Evolutionary conservation across 2,113 vertebrate species (phyloP), one percentile per base, ranked within the genome.

Genomic region (Cyrtonyx montezumae): DNA sequence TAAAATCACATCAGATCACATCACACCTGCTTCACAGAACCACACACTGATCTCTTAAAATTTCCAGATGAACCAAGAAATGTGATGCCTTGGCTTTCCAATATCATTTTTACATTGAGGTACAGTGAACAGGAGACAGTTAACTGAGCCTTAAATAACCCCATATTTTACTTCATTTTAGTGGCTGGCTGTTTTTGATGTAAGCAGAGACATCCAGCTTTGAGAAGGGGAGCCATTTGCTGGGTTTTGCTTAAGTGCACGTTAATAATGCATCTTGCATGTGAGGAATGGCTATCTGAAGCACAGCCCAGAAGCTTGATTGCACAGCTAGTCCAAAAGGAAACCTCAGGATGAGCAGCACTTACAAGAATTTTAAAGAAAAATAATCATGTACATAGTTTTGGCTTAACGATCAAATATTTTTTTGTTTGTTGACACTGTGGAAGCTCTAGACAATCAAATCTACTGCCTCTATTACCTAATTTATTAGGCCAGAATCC

Each of bases 101-200:
- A 32, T 20, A 21, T 6, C 20, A 8, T 17, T 74, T n/a, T 55
- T n/a, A 43, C 16, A 15, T 43, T 7, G 21, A 34, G 42, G 30
- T 25, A 17, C 20, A 25, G 40, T 25, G 13, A 43, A 22, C 40
- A 58, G 55, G 6, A 61, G 22, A 30, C 51, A 53, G 15, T 53
- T 30, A 53, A 91, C 90, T 18, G 43, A 89, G 68, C 80, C 84
- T 79, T 56, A 88, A 95, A 92, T 32, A 90, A 42, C 51, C 87
- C 88, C 63, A 19, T 70, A 11, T 37, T 88, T 70, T 79, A 37
- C 20, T 65, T 43, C 55, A 73, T n/a, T 78, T 21, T 66, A 84
- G 91, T 66, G 73, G 80, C 12, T 8, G 5, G 7, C 62, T 7
- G 69, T 4, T 3, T 0, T 13, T 37, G 75, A 84, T 58, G 73